A percentile compares a stretch with the other conserved stretches of the same genome.
phyloP scores from a whole-genome alignment of 2,797 vertebrate species.

The Pterois miles region DNA sequence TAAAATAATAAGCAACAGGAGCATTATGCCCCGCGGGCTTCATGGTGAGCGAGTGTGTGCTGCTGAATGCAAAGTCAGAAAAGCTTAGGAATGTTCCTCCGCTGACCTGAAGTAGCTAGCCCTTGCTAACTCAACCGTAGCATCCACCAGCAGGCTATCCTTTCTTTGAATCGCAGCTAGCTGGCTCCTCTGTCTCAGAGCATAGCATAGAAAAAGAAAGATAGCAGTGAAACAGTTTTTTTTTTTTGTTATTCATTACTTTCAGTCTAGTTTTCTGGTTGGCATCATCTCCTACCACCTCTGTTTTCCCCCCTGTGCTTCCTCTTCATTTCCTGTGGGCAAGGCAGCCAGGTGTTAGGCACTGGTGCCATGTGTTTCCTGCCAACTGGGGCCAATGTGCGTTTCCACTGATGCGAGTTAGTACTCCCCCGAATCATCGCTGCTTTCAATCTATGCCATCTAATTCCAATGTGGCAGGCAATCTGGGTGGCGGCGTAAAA shows the following conservation, averaged over 20 bases:
- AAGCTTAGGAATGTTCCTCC: slow-evolving; percentile 50
- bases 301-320: slow-evolving; percentile 43
- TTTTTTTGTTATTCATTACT: slow-evolving; percentile 71
- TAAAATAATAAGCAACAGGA: slow-evolving; percentile 67
- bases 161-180: slow-evolving; percentile 56
- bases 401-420: slow-evolving; percentile 68
- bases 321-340: slow-evolving; percentile 75
- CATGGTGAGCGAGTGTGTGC: slow-evolving; percentile 25
- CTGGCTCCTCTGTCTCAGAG: slow-evolving; percentile 30
- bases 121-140: slow-evolving; percentile 44
- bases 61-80: slow-evolving; percentile 63
- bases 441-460: slow-evolving; percentile 75
- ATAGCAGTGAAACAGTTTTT: slow-evolving; percentile 49
- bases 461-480: slow-evolving; percentile 48
- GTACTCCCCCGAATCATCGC: slow-evolving; percentile 49
- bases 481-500: slow-evolving; percentile 66
- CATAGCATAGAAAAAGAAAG: slow-evolving; percentile 21
- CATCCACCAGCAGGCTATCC: slow-evolving; percentile 50
- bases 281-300: slow-evolving; percentile 38
- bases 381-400: slow-evolving; percentile 72
- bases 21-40: slow-evolving; percentile 46
- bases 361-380: slow-evolving; percentile 70
- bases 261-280: slow-evolving; percentile 65
- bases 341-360: slow-evolving; percentile 80
- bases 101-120: slow-evolving; percentile 46